Conservation (phyloP, 1,140 invertebrate species). For the Drosophila varians region DNA sequence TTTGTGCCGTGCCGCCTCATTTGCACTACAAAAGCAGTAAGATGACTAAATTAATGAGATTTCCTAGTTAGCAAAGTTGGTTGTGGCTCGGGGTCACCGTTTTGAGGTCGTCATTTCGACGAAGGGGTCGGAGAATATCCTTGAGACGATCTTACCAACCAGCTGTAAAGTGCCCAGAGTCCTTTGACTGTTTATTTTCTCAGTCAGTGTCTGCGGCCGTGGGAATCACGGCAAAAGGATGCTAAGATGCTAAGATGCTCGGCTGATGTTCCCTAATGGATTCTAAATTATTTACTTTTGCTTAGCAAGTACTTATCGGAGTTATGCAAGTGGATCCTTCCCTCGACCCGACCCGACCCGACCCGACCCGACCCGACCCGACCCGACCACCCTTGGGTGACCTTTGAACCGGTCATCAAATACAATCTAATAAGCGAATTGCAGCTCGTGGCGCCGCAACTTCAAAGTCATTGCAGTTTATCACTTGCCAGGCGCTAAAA, state of each 20-base stretch:
- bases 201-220: constrained; percentile 3
- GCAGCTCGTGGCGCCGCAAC: constrained; percentile 27
- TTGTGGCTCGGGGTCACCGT: constrained; percentile 18
- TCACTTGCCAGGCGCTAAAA: constrained; percentile 72
- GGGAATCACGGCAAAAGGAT: constrained; percentile 1
- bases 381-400: neutral
- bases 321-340: no score
- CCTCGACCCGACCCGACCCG: no score
- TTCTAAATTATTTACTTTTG: constrained; percentile 29
- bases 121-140: neutral
- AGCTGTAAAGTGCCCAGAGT: constrained; percentile 33
- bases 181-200: constrained; percentile 27
- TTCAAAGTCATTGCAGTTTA: constrained; percentile 63
- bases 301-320: no score
- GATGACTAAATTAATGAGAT: constrained; percentile 76
- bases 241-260: no score
- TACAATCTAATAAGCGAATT: constrained; percentile 52
- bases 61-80: constrained; percentile 44
- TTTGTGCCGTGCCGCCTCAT: constrained; percentile 69
- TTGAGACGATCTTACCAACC: constrained; percentile 37
- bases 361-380: no score
- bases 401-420: constrained; percentile 28
- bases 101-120: constrained; percentile 28
- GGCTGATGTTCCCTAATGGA: constrained; percentile 11
- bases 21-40: constrained; percentile 50